A percentile compares a stretch with the other conserved stretches of the same genome.
Evolutionary conservation across 2,113 vertebrate genomes (phyloP).

Genomic region (Phylloscopus trochilus): DNA sequence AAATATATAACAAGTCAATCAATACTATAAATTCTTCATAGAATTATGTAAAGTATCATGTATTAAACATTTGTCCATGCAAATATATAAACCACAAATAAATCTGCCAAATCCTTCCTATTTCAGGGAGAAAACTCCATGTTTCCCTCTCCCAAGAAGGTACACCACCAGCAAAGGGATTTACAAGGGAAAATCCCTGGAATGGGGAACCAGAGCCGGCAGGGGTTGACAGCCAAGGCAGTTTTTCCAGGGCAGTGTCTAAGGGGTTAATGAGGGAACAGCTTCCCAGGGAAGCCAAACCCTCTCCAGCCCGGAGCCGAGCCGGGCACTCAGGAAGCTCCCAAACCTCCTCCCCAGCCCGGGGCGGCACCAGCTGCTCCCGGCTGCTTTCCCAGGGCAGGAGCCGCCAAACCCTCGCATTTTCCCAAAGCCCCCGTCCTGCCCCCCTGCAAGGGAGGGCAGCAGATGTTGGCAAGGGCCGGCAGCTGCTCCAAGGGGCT

Average conservation of each 20-base stretch:
- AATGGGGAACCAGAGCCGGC: background rate
- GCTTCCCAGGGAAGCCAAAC: background rate
- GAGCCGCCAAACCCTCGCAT: rapidly evolving
- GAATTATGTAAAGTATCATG: background rate
- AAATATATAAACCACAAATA: background rate
- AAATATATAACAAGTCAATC: background rate
- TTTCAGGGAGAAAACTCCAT: background rate
- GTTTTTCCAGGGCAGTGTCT: background rate
- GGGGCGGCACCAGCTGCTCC: background rate
- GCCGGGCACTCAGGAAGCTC: background rate
- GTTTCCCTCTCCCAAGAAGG: background rate
- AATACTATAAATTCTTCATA: background rate
- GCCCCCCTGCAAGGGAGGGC: background rate
- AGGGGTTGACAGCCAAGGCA: background rate
- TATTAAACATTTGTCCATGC: background rate
- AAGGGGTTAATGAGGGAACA: background rate
- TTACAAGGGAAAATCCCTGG: background rate
- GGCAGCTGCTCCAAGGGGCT: background rate
- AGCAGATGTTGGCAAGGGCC: background rate
- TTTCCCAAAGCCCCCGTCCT: background rate
- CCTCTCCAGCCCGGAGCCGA: background rate
- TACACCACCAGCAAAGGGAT: background rate
- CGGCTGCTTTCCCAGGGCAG: constrained; percentile 3
- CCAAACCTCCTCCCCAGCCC: background rate
- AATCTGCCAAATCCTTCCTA: background rate